Base-by-base conservation (phyloP, 2,888 invertebrate genomes). In the Nomada goodeniana region DNA sequence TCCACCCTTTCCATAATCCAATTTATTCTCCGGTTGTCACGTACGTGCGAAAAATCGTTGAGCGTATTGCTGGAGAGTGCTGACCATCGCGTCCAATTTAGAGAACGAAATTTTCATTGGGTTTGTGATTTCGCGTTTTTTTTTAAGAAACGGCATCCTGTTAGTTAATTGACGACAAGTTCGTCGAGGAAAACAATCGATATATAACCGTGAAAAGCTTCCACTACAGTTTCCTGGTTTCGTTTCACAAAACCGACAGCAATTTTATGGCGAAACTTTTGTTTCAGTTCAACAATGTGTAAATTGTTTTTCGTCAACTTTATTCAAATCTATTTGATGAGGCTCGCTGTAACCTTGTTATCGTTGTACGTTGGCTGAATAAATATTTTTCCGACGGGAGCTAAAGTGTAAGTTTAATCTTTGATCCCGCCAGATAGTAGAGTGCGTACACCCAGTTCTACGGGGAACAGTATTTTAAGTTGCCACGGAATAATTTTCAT, bases 21-120 rank as follows among this genome's bases (percentile, higher is more conserved):
- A 71, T 82, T 77, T 82, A 74, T 71, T 53, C 63, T 15, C 61
- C 15, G 42, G 47, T 50, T 47, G 73, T 82, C 77, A 83, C 74
- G 82, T 82, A 81, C 64, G 52, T 42, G 71, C n/a, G 60, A 67
- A 70, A 80, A 74, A 82, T 72, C 36, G 50, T 60, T 55, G 79
- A 65, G 10, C n/a, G 68, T 15, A 59, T 68, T n/a, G 52, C 18
- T 44, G 9, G n/a, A 47, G 60, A 65, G 36, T 44, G 23, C 53
- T 69, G 2, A n/a, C 10, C 29, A 42, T 68, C n/a, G 23, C 65
- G 29, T 29, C 50, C 42, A 74, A 60, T 80, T 80, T 42, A 36
- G 50, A 47, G 15, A 23, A 75, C 80, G 29, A 59, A 76, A 72
- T 42, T 47, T 36, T 52, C 26, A 15, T 57, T 13, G 18, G 13